Base-by-base conservation (phyloP, 2,888 invertebrate genomes). In the Sepioteuthis lessoniana region DNA sequence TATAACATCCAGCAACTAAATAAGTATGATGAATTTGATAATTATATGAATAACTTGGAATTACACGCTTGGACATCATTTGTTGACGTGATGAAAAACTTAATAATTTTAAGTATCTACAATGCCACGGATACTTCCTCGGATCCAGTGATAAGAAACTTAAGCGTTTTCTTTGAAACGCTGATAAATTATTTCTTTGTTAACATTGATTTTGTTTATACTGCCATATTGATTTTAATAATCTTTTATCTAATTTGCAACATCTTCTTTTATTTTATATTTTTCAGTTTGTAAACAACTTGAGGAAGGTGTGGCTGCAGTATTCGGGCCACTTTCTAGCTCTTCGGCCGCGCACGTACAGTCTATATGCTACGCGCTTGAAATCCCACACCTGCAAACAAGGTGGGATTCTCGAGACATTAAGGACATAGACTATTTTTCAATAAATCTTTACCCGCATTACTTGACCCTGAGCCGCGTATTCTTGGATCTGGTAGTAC, bases 221-320 rank as follows among this genome's bases (percentile, higher is more conserved):
- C 16, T 3, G 10, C 3, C 16, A 21, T 19, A 19, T 50, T 91
- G 28, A 42, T 91, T 91, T 19, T 38, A 38, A 38, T 38, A 38
- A 91, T 2, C 28, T 28, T 37, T 31, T 16, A 10, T 37, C 16
- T 90, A 19, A 38, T 37, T 13, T 42, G 7, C 0, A 3, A 91
- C 46, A 31, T 91, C n/a, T n/a, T 0, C 38, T 38, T 31, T 42
- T 46, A 0, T 21, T 90, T 93, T 47, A 97, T 96, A 97, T 97
- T 97, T 76, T 98, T 93, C 98, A 99, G 99, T 99, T 95, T 99
- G 99, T 97, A 98, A 98, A 96, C 98, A 99, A 94, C 97, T 99
- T 96, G 98, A 98, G 96, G 97, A 97, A 94, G 98, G 98, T 94
- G 98, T 99, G 13, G 98, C 98, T 10, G 99, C 98, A 90, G 98